phyloP scores from a whole-genome alignment of 2,888 invertebrate genomes.

The Caenorhabditis sp. region DNA sequence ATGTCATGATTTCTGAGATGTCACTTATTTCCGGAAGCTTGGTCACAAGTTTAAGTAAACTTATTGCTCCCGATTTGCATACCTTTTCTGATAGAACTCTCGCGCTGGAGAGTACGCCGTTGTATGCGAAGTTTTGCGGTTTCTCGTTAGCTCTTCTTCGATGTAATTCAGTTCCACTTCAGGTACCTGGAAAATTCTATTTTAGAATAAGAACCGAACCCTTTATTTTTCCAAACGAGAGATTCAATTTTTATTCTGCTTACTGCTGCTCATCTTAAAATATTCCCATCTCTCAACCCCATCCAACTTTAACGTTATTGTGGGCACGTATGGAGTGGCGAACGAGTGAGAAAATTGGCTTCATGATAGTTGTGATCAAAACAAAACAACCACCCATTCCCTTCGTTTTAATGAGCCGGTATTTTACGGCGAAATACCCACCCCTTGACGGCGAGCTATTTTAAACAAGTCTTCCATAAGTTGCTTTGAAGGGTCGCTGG shows the following conservation, averaged over 20 bases:
- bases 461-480: constrained; percentile 59
- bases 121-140: constrained; percentile 69
- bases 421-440: constrained; percentile 29
- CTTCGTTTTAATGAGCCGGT: constrained; percentile 26
- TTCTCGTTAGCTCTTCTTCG: constrained; percentile 55
- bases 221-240: too few species aligned
- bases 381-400: constrained; percentile 28
- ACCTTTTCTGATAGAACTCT: constrained; percentile 56
- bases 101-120: constrained; percentile 68
- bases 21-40: constrained; percentile 41
- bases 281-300: background rate
- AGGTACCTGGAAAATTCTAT: constrained; percentile 60
- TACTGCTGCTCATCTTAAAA: background rate
- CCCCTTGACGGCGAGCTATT: constrained; percentile 56
- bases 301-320: background rate
- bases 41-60: constrained; percentile 37
- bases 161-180: constrained; percentile 62
- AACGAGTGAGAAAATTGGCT: constrained; percentile 40
- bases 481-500: constrained; percentile 59
- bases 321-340: constrained; percentile 1
- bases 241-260: background rate
- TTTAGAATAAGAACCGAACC: too few species aligned
- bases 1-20: constrained; percentile 52
- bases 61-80: constrained; percentile 17
- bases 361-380: constrained; percentile 44